phyloP scores from a whole-genome alignment of 92 coral and sea anemone genomes.

The Epizoanthus scotinus region DNA sequence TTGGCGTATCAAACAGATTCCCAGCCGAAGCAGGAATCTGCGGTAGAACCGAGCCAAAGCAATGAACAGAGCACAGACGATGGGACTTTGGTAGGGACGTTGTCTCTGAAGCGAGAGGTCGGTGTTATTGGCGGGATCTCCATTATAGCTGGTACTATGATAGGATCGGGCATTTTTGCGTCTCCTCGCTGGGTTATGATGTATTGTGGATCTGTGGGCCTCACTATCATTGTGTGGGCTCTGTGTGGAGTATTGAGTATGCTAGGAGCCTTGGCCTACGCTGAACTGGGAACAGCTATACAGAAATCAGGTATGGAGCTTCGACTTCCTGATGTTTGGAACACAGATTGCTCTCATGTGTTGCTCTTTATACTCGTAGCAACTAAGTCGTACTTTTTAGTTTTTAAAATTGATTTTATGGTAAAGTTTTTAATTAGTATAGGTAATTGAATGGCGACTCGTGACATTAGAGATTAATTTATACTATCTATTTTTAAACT shows the following conservation, averaged over 20 bases:
- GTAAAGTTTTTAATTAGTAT: no score
- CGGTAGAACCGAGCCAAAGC: not conserved
- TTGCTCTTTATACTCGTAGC: no score
- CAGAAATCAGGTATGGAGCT: constrained; percentile 9
- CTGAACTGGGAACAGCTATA: constrained; percentile 44
- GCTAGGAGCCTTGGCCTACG: constrained; percentile 46
- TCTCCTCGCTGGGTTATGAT: constrained; percentile 69
- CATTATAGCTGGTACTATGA: constrained; percentile 65
- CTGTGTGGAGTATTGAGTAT: constrained; percentile 42
- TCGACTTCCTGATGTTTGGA: no score
- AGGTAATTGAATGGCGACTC: no score
- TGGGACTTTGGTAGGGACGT: not conserved
- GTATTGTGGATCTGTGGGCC: constrained; percentile 67
- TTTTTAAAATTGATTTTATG: no score
- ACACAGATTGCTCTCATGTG: no score
- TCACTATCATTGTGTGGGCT: constrained; percentile 59
- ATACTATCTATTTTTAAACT: no score
- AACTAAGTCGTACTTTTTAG: no score
- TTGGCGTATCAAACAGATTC: not conserved
- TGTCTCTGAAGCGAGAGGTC: constrained; percentile 49
- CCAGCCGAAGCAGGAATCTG: not conserved
- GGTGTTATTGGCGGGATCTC: constrained; percentile 67
- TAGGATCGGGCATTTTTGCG: constrained; percentile 78
- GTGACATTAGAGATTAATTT: no score
- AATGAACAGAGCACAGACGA: not conserved